These are phyloP conservation scores for Corynorhinus townsendii DNA, from an alignment of 2,113 vertebrate species.

Conservation along the genomic window DNA sequence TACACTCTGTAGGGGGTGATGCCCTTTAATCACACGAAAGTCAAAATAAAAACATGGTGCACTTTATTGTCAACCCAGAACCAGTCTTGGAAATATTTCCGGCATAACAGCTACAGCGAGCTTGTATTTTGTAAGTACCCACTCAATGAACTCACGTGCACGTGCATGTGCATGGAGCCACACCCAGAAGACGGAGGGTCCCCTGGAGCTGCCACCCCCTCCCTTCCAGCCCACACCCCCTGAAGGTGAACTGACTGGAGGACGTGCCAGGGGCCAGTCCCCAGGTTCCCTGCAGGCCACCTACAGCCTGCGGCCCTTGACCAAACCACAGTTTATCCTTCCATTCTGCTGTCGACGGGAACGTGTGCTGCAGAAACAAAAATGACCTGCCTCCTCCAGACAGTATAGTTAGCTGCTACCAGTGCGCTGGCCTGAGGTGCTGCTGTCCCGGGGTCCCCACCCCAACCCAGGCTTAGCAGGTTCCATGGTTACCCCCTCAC, in stretches of 20 bases:
- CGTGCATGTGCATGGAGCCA: too few relatives aligned
- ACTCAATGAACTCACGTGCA: fast-evolving
- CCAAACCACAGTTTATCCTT: fast-evolving
- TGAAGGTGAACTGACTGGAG: neutral
- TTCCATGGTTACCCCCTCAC: neutral
- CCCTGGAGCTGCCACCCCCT: fast-evolving
- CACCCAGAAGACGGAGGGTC: neutral
- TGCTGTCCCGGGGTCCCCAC: neutral
- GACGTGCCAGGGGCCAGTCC: too few relatives aligned
- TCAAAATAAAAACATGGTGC: fast-evolving
- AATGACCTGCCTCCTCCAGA: fast-evolving
- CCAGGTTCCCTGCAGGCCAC: neutral
- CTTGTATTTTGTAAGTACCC: fast-evolving
- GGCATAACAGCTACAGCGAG: fast-evolving
- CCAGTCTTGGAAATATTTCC: neutral
- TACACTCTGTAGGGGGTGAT: fast-evolving
- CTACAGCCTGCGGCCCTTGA: neutral
- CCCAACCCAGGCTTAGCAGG: neutral
- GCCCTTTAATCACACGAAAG: neutral
- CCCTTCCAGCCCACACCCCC: neutral
- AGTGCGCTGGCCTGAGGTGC: fast-evolving
- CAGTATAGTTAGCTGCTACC: fast-evolving
- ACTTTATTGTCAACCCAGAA: neutral
- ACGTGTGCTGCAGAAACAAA: neutral
- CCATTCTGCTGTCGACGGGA: neutral